Evolutionary conservation across 2,888 invertebrate genomes (phyloP).

Genomic region (Tachystola acroxantha): DNA sequence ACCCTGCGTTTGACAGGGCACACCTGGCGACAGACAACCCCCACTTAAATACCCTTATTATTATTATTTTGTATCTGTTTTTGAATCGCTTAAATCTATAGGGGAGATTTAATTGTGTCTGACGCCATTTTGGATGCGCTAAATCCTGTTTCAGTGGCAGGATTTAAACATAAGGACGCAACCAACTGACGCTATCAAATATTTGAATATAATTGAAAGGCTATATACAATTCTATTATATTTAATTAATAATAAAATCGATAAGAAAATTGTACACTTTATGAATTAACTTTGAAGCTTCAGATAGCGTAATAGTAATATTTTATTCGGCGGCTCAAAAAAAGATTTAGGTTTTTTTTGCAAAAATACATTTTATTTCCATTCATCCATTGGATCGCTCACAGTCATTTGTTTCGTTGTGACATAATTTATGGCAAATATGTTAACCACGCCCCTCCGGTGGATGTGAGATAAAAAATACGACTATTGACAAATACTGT

Average conservation of each 20-base stretch:
- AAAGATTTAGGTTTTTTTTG: no score
- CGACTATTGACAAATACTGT: constrained; percentile 5
- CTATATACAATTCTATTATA: no score
- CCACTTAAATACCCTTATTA: constrained; percentile 58
- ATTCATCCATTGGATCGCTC: constrained; percentile 23
- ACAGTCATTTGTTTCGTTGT: constrained; percentile 36
- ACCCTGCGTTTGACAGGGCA: constrained; percentile 44
- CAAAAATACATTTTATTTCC: constrained; percentile 20
- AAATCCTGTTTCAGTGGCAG: constrained; percentile 42
- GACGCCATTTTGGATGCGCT: constrained; percentile 69
- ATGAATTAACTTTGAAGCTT: no score
- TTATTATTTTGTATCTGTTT: constrained; percentile 78
- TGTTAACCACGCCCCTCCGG: constrained; percentile 44
- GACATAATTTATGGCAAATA: constrained; percentile 55
- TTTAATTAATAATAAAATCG: no score
- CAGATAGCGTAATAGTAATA: no score
- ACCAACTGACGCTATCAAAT: no score
- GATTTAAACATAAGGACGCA: constrained; percentile 4
- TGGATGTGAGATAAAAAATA: constrained; percentile 1
- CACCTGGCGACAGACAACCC: constrained; percentile 63
- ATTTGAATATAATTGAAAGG: no score
- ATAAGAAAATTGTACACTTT: no score
- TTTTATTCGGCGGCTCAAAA: no score
- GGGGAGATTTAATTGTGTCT: constrained; percentile 71
- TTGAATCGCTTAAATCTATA: constrained; percentile 66